phyloP scores from a whole-genome alignment of 2,113 vertebrate genomes.

The Cygnus buccinator region DNA sequence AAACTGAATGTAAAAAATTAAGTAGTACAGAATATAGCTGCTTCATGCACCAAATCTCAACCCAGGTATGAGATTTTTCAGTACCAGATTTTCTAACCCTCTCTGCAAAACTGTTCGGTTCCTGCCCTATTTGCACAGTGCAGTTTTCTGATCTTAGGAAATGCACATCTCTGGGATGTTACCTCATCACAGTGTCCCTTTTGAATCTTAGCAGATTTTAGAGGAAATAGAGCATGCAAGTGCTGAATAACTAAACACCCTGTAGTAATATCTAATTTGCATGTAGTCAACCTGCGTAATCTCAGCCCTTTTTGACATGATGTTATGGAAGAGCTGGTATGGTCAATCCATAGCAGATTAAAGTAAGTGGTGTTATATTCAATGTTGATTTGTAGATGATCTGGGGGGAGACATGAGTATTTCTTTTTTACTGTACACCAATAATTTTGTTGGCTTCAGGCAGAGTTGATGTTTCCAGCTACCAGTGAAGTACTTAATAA shows the following conservation, averaged over 20 bases:
- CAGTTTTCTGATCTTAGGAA: not conserved
- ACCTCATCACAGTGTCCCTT: not conserved
- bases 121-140: not conserved
- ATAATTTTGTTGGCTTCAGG: not conserved
- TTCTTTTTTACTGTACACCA: not conserved
- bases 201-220: not conserved
- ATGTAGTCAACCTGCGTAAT: not conserved
- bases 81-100: not conserved
- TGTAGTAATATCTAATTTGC: not conserved
- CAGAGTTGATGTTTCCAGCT: not conserved
- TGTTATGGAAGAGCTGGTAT: not conserved
- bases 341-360: not conserved
- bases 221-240: not conserved
- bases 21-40: not conserved
- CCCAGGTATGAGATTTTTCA: not conserved
- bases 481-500: not conserved
- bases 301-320: not conserved
- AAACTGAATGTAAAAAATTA: not conserved
- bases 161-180: not conserved
- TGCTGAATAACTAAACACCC: not conserved
- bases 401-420: not conserved
- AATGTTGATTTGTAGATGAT: not conserved
- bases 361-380: not conserved
- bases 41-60: not conserved
- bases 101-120: not conserved